Evolutionary conservation across 2,113 vertebrate species (phyloP).

Genomic region (Hippoglossus stenolepis): DNA sequence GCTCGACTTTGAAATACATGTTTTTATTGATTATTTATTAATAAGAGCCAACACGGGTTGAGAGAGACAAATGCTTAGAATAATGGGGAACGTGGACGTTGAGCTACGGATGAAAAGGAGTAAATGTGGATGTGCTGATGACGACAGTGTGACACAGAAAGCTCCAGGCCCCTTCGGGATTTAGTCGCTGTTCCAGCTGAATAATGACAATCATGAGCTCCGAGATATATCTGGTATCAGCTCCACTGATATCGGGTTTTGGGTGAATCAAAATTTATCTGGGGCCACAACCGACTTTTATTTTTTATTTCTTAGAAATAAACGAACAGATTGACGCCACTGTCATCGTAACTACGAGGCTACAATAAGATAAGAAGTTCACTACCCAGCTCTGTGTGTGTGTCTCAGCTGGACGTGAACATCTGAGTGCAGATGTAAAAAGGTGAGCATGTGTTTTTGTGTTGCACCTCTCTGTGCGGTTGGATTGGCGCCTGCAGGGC

Average conservation of each 20-base stretch:
- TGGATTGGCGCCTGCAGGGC: conserved; percentile 94
- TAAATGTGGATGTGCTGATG: background rate
- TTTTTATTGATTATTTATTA: background rate
- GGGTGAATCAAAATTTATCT: too few species aligned
- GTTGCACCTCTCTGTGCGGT: conserved; percentile 88
- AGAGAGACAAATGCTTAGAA: background rate
- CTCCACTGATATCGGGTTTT: too few species aligned
- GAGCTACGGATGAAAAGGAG: background rate
- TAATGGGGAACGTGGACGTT: background rate
- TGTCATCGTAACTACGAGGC: too few species aligned
- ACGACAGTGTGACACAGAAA: background rate
- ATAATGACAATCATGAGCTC: background rate
- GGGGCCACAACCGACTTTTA: too few species aligned
- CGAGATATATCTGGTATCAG: too few species aligned
- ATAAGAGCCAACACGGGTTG: background rate
- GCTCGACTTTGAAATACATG: background rate
- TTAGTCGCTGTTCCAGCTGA: background rate
- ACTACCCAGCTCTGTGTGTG: too few species aligned
- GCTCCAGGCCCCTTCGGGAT: background rate
- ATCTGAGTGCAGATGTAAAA: too few species aligned
- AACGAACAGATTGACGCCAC: too few species aligned
- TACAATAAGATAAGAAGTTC: too few species aligned
- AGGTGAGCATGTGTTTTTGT: background rate
- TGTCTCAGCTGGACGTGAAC: too few species aligned
- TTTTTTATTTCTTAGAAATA: too few species aligned